These are phyloP conservation scores for Rhombomys opimus DNA, from an alignment of 2,113 vertebrate species.

Conservation along the genomic window DNA sequence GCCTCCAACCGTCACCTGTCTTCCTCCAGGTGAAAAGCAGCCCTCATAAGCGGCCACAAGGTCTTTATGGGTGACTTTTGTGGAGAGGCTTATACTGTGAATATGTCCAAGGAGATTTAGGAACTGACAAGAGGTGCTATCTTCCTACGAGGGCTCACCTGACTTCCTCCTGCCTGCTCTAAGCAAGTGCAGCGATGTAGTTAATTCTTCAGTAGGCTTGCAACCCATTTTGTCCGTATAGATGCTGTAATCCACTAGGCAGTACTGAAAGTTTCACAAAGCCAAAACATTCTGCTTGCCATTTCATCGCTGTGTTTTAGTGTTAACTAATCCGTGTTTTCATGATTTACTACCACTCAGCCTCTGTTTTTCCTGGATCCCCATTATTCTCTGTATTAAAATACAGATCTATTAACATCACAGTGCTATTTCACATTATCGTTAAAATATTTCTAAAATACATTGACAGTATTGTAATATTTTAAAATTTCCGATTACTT, in stretches of 20 bases:
- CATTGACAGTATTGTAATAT: not conserved
- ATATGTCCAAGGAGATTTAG: not conserved
- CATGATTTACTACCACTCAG: not conserved
- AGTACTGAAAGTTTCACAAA: not conserved
- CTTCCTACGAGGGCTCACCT: not conserved
- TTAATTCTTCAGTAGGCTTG: not conserved
- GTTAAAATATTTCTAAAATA: not conserved
- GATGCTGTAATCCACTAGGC: not conserved
- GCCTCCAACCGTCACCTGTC: not conserved
- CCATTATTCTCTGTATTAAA: not conserved
- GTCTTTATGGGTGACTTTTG: not conserved
- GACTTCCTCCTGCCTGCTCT: not conserved
- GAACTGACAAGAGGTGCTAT: not conserved
- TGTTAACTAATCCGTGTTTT: not conserved
- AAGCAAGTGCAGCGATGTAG: not conserved
- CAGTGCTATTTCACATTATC: not conserved
- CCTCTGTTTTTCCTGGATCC: not conserved
- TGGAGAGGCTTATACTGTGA: not conserved
- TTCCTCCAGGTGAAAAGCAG: not conserved
- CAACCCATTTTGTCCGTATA: not conserved
- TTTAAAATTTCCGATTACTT: slow-evolving; percentile 31
- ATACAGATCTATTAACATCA: not conserved
- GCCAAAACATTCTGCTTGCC: not conserved
- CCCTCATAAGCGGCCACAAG: not conserved
- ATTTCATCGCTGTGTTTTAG: not conserved